A percentile compares a stretch with the other conserved stretches of the same genome.
These are phyloP conservation scores for Thalassophryne amazonica DNA, from an alignment of 2,797 vertebrate species.

Conservation along the genomic window DNA sequence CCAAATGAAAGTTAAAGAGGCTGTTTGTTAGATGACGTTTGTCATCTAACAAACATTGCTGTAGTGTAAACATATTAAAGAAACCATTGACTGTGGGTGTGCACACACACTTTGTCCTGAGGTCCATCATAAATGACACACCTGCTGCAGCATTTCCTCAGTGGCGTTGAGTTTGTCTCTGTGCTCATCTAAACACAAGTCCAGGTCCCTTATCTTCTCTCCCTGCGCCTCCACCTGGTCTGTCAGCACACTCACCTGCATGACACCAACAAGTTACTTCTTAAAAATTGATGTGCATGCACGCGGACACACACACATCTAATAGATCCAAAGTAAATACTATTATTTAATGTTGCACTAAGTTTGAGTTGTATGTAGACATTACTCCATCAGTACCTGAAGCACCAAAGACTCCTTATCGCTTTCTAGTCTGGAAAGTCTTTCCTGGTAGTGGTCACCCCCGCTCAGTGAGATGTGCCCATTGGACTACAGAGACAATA, in stretches of 20 bases:
- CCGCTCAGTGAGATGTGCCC: slow-evolving; percentile 88
- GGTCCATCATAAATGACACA: slow-evolving; percentile 37
- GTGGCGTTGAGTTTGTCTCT: slow-evolving; percentile 94
- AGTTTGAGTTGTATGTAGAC: no score
- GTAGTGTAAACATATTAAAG: no score
- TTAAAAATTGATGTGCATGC: no score
- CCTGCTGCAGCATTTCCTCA: slow-evolving; percentile 97
- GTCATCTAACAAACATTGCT: no score
- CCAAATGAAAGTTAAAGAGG: no score
- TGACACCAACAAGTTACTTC: not conserved
- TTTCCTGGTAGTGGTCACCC: slow-evolving; percentile 93
- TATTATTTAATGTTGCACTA: no score
- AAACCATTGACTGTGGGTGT: no score
- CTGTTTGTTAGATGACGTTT: no score
- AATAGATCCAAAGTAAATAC: no score
- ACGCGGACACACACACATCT: no score
- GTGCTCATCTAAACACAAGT: slow-evolving; percentile 94
- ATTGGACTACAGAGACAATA: slow-evolving; percentile 81
- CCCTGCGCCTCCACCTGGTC: slow-evolving; percentile 98
- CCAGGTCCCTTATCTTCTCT: slow-evolving; percentile 96
- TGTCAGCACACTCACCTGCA: slow-evolving; percentile 94
- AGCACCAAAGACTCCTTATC: slow-evolving; percentile 98
- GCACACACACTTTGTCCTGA: not conserved
- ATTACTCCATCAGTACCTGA: slow-evolving; percentile 75
- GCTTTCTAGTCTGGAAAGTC: slow-evolving; percentile 89